Percentiles rank a stretch among this genome's conserved stretches.
phyloP scores from a whole-genome alignment of 2,888 invertebrate species.

The Petrolisthes manimaculis region DNA sequence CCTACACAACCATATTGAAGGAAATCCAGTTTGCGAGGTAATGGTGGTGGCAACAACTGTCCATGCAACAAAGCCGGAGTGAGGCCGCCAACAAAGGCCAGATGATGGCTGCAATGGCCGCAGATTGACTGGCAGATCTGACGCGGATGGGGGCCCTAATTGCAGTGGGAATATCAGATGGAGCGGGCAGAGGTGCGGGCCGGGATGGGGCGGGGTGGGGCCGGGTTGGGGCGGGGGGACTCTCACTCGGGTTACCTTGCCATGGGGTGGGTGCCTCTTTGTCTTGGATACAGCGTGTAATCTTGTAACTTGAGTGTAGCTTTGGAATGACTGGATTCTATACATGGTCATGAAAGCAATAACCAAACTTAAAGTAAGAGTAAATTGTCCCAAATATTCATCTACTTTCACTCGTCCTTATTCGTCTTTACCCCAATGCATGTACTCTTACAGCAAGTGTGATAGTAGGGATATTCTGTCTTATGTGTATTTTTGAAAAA shows the following conservation, averaged over 20 bases:
- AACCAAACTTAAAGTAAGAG: too few relatives aligned
- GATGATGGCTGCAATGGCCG: constrained; percentile 46
- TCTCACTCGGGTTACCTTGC: neutral
- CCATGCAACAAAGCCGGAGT: constrained; percentile 32
- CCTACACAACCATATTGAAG: constrained; percentile 7
- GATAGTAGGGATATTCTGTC: too few relatives aligned
- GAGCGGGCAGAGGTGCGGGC: neutral
- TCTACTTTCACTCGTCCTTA: too few relatives aligned
- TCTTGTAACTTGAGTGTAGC: too few relatives aligned
- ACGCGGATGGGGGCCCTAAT: constrained; percentile 57
- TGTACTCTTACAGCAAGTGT: too few relatives aligned
- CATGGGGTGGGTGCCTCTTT: constrained; percentile 10
- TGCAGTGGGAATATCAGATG: constrained; percentile 57
- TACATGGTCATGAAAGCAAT: too few relatives aligned
- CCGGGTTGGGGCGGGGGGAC: neutral
- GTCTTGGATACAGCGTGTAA: too few relatives aligned
- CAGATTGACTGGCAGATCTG: constrained; percentile 48
- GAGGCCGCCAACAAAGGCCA: constrained; percentile 43
- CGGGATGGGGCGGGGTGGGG: neutral
- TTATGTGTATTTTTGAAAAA: too few relatives aligned
- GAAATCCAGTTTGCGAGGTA: constrained; percentile 36
- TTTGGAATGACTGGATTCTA: too few relatives aligned
- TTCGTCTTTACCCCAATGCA: too few relatives aligned
- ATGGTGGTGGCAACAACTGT: constrained; percentile 30
- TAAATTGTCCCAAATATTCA: too few relatives aligned